Conservation (phyloP, 2,113 vertebrate genomes). For the Dromiciops gliroides region DNA sequence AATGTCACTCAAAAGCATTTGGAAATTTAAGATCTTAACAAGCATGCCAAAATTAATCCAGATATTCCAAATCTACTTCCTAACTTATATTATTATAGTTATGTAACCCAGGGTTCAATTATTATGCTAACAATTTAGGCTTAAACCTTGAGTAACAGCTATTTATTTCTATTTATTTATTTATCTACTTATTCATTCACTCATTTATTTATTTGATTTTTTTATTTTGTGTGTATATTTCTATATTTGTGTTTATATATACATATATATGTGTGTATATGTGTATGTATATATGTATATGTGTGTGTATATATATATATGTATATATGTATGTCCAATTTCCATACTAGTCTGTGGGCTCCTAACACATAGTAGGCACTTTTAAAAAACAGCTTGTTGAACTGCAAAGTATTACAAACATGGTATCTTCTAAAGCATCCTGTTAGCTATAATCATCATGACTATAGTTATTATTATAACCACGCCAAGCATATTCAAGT, state of each 20-base stretch:
- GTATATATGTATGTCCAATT: background rate
- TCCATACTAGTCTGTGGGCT: background rate
- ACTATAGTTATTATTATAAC: background rate
- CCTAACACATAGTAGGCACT: background rate
- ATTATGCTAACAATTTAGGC: background rate
- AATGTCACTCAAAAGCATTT: background rate
- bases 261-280: too few species aligned
- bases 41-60: background rate
- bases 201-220: too few species aligned
- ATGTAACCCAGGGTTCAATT: background rate
- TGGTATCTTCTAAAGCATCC: background rate
- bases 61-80: background rate
- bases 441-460: background rate
- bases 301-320: too few species aligned
- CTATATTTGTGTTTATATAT: too few species aligned
- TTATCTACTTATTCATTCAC: too few species aligned
- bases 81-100: background rate
- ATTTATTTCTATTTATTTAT: too few species aligned
- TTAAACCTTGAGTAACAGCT: background rate
- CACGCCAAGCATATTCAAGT: conserved; percentile 14
- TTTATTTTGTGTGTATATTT: too few species aligned
- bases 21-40: background rate
- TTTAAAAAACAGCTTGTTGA: background rate
- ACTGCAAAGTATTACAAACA: background rate
- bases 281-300: too few species aligned